phyloP scores from a whole-genome alignment of 2,797 vertebrate genomes.

The Percopsis omiscomaycus region DNA sequence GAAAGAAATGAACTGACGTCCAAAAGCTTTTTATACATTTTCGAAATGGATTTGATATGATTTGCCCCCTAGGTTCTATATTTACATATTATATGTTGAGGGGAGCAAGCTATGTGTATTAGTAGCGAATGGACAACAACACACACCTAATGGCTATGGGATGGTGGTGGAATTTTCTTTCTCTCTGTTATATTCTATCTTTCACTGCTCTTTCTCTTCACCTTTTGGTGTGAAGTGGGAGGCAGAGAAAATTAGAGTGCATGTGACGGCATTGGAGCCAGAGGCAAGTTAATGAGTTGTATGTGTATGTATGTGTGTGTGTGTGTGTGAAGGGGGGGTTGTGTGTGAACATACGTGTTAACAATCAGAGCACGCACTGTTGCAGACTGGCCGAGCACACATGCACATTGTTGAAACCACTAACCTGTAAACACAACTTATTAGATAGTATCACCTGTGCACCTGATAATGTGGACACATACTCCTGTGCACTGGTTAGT shows the following conservation, averaged over 20 bases:
- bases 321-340: no score
- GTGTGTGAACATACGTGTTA: background rate
- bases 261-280: constrained; percentile 14
- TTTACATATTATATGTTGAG: no score
- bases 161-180: no score
- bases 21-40: no score
- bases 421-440: constrained; percentile 1
- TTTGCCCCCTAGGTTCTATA: no score
- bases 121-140: constrained; percentile 54
- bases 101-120: constrained; percentile 18
- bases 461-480: background rate
- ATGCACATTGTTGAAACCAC: background rate
- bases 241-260: constrained; percentile 26
- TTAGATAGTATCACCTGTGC: background rate
- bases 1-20: no score
- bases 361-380: background rate
- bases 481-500: no score
- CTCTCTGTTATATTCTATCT: background rate
- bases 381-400: no score
- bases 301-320: background rate
- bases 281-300: constrained; percentile 13
- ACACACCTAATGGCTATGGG: constrained; percentile 45
- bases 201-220: constrained; percentile 50
- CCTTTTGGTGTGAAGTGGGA: constrained; percentile 41
- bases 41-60: no score